Conservation (phyloP, 1,140 invertebrate species). For the Ylistrum balloti region DNA sequence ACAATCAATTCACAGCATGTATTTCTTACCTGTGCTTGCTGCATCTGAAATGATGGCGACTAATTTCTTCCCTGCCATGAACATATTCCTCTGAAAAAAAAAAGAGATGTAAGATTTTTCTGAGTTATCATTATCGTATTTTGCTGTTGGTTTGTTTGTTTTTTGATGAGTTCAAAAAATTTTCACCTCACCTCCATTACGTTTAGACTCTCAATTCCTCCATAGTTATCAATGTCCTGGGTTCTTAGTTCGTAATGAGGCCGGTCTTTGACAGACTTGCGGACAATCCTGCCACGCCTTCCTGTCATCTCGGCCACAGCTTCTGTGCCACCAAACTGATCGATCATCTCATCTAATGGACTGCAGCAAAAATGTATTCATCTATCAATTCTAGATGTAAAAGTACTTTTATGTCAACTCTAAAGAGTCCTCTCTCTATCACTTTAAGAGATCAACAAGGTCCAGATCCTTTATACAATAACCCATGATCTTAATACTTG, state of each 20-base stretch:
- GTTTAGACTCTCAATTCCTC: slow-evolving; percentile 77
- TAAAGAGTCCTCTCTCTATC: too few relatives aligned
- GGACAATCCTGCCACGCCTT: slow-evolving; percentile 73
- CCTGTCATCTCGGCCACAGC: slow-evolving; percentile 79
- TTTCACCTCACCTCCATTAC: slow-evolving; percentile 75
- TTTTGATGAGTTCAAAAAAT: not conserved
- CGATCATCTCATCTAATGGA: slow-evolving; percentile 79
- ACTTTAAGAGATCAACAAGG: too few relatives aligned
- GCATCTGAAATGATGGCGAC: slow-evolving; percentile 80
- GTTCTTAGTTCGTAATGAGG: slow-evolving; percentile 75
- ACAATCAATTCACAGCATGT: too few relatives aligned
- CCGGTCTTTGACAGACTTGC: slow-evolving; percentile 56
- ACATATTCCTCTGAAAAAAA: slow-evolving; percentile 74
- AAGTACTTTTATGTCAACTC: too few relatives aligned
- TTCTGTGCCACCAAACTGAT: slow-evolving; percentile 74
- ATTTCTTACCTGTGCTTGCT: slow-evolving; percentile 76
- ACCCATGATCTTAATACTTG: too few relatives aligned
- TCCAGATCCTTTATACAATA: too few relatives aligned
- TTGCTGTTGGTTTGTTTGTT: too few relatives aligned
- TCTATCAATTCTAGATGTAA: too few relatives aligned
- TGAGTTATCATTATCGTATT: too few relatives aligned
- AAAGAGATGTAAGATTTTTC: not conserved
- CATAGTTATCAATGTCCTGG: slow-evolving; percentile 65
- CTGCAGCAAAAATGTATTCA: slow-evolving; percentile 57
- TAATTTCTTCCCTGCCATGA: slow-evolving; percentile 79